A percentile compares a stretch with the other conserved stretches of the same genome.
Evolutionary conservation across 2,888 invertebrate genomes (phyloP).

Genomic region (Pharmacophagus antenor): DNA sequence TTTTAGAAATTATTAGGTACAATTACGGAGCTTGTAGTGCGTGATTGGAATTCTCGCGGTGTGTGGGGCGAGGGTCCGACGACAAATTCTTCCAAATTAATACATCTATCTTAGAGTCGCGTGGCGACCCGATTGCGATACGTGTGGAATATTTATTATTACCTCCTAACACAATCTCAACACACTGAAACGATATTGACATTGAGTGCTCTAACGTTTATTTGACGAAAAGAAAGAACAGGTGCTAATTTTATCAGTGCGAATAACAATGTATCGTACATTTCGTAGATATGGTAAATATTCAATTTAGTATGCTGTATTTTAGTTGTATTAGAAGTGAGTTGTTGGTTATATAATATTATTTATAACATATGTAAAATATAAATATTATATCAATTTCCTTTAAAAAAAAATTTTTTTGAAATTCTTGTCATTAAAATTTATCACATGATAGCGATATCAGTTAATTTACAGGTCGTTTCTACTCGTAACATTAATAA

Average conservation of each 20-base stretch:
- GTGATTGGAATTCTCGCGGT: conserved; percentile 74
- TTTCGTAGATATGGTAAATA: not conserved
- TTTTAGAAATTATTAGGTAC: conserved; percentile 80
- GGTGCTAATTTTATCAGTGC: not conserved
- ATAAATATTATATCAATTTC: too few species aligned
- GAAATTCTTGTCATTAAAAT: too few species aligned
- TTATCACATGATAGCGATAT: too few species aligned
- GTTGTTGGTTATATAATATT: too few species aligned
- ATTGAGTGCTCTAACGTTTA: conserved; percentile 44
- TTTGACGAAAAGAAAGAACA: not conserved
- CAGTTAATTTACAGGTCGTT: too few species aligned
- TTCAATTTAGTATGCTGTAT: too few species aligned
- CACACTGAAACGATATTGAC: conserved; percentile 48
- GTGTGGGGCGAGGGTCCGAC: conserved; percentile 64
- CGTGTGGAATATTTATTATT: conserved; percentile 73
- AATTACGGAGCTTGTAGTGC: conserved; percentile 79
- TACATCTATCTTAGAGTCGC: conserved; percentile 71
- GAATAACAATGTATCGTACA: conserved; percentile 11
- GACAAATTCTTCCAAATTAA: conserved; percentile 81
- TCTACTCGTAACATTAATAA: too few species aligned
- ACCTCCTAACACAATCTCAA: conserved; percentile 53
- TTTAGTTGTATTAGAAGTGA: too few species aligned
- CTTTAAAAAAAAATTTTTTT: too few species aligned
- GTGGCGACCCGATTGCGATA: conserved; percentile 63
- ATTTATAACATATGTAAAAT: too few species aligned